phyloP scores from a whole-genome alignment of 2,113 vertebrate genomes.

The Anoplopoma fimbria region DNA sequence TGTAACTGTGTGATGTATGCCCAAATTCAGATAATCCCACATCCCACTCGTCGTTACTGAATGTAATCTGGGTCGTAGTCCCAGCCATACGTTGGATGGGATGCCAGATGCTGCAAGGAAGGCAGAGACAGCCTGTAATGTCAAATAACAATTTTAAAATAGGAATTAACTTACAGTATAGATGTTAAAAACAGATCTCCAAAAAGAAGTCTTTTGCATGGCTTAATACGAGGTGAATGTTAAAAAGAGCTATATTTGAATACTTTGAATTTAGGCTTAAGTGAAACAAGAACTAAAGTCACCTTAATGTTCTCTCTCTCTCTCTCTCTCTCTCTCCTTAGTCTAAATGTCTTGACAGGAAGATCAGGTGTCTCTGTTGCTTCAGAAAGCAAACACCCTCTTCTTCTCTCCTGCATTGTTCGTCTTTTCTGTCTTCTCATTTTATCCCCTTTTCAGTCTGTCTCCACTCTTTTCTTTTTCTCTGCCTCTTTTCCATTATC shows the following conservation, averaged over 20 bases:
- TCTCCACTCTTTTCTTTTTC: slow-evolving; percentile 8
- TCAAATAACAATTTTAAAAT: slow-evolving; percentile 13
- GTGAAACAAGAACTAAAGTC: no score
- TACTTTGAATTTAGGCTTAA: background rate
- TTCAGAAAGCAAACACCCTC: slow-evolving; percentile 65
- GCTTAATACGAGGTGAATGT: background rate
- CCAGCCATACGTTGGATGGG: slow-evolving; percentile 35
- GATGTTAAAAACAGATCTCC: background rate
- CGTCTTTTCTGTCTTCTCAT: background rate
- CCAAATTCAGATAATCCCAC: slow-evolving; percentile 67
- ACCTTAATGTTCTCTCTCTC: slow-evolving; percentile 9
- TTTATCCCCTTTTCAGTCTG: background rate
- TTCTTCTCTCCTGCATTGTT: slow-evolving; percentile 19
- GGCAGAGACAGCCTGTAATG: slow-evolving; percentile 4
- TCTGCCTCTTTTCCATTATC: background rate
- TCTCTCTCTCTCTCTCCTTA: slow-evolving; percentile 30
- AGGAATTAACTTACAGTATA: background rate
- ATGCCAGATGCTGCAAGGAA: slow-evolving; percentile 55
- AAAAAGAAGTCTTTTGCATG: background rate
- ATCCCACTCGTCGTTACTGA: slow-evolving; percentile 35
- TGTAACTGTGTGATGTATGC: slow-evolving; percentile 38
- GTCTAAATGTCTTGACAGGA: slow-evolving; percentile 46
- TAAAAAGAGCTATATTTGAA: background rate
- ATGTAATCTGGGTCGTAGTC: slow-evolving; percentile 68
- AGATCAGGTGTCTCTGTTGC: slow-evolving; percentile 62